phyloP scores from a whole-genome alignment of 2,888 invertebrate genomes.

The Apamea epomidion region DNA sequence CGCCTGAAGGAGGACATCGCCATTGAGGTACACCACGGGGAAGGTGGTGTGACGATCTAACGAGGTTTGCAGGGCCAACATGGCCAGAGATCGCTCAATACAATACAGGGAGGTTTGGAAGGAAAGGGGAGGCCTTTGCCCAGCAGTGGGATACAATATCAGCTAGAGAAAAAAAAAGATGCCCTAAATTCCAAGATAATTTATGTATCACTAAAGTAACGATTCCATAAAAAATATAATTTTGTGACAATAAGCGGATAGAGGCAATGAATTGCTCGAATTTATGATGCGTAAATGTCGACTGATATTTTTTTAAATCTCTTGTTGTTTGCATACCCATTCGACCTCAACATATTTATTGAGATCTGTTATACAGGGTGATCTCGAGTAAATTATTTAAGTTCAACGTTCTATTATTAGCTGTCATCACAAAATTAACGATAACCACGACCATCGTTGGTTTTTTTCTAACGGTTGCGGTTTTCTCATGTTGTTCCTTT shows the following conservation, averaged over 20 bases:
- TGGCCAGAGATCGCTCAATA: too few relatives aligned
- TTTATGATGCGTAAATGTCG: constrained; percentile 46
- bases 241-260: constrained; percentile 31
- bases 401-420: constrained; percentile 1
- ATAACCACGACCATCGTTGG: neutral
- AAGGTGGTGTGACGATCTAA: too few relatives aligned
- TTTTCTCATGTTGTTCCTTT: neutral
- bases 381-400: neutral
- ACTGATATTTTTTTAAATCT: constrained; percentile 44
- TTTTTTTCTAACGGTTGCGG: neutral
- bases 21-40: too few relatives aligned
- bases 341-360: constrained; percentile 46
- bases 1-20: too few relatives aligned
- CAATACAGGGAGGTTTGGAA: too few relatives aligned
- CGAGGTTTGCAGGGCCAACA: too few relatives aligned
- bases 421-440: too few relatives aligned
- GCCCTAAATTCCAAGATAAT: neutral
- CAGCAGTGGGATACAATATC: too few relatives aligned
- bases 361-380: constrained; percentile 8
- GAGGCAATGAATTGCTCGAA: constrained; percentile 41
- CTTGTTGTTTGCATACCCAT: constrained; percentile 37
- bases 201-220: neutral
- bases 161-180: too few relatives aligned
- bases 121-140: too few relatives aligned
- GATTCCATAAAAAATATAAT: neutral